Percentiles rank a stretch among this genome's conserved stretches.
Evolutionary conservation across 2,888 invertebrate genomes (phyloP).

Genomic region (Margaritifera margaritifera): DNA sequence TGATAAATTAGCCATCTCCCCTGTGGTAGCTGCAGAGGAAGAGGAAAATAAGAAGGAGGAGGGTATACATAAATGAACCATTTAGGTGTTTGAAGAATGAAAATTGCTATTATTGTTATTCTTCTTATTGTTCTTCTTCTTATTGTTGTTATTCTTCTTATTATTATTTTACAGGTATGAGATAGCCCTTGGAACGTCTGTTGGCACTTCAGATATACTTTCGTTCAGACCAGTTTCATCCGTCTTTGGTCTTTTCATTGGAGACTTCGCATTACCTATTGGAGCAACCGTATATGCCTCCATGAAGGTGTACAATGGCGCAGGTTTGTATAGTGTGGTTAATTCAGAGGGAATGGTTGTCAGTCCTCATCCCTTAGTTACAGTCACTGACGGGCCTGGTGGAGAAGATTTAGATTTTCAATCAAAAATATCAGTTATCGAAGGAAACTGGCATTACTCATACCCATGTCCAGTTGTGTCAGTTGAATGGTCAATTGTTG

Average conservation of each 20-base stretch:
- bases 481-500: slow-evolving; percentile 43
- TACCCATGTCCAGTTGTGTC: slow-evolving; percentile 46
- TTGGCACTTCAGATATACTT: slow-evolving; percentile 14
- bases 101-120: too few species aligned
- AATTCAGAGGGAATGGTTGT: slow-evolving; percentile 43
- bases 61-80: too few species aligned
- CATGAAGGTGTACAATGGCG: slow-evolving; percentile 44
- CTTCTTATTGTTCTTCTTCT: too few species aligned
- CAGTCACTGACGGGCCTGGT: slow-evolving; percentile 35
- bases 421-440: slow-evolving; percentile 35
- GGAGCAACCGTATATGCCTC: slow-evolving; percentile 37
- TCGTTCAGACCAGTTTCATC: slow-evolving; percentile 11
- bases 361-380: slow-evolving; percentile 34
- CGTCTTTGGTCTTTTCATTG: slow-evolving; percentile 24
- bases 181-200: slow-evolving; percentile 20
- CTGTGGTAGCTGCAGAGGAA: too few species aligned
- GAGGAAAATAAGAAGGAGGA: too few species aligned
- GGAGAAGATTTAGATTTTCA: slow-evolving; percentile 42
- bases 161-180: slow-evolving; percentile 32
- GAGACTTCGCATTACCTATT: slow-evolving; percentile 19
- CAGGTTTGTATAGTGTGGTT: slow-evolving; percentile 37
- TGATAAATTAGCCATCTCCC: too few species aligned
- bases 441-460: slow-evolving; percentile 49
- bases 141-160: too few species aligned
- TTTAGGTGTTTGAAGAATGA: too few species aligned